Base-by-base conservation (phyloP, 1,140 invertebrate genomes). In the Philotrypesis tridentata region DNA sequence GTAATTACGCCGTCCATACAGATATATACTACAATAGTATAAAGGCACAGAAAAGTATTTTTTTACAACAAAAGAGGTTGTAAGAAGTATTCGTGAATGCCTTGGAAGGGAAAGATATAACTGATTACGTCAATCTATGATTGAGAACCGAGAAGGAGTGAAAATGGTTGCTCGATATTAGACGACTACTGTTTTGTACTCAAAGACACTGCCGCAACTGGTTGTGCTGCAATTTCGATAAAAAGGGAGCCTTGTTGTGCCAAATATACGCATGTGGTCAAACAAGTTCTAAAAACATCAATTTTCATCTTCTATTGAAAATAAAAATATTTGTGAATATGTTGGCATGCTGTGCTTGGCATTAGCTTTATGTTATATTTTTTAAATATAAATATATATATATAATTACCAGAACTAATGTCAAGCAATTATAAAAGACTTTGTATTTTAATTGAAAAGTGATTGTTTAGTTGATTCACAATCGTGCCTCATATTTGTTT, bases 331-430 rank as follows among this genome's bases (percentile, higher is more conserved):
- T 73, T 67, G 70, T 25, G 25, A 78, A 3, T 75, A 83, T 77
- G 82, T 67, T 79, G 80, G 79, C 29, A 79, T 71, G 37, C 29
- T 82, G 48, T 5, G 25, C 76, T 76, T 72, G 68, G 76, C 76
- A 83, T 76, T 27, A 80, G 80, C 43, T 81, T 75, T 60, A 74
- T 12, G 27, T 73, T 74, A 74, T 37, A 31, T 60, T 81, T 75
- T 68, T 68, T 43, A 43, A n/a, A 37, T 37, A 48, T n/a, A n/a
- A n/a, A n/a, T n/a, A 40, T 73, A 37, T 37, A 61, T 68, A 63
- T 78, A 67, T 79, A 84, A 82, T 55, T 72, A 71, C 82, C 70
- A 79, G 73, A 82, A 80, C 75, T 78, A 72, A 65, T 81, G 65
- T 82, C 29, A 73, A 73, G 70, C 61, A 37, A 12, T 63, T 72